phyloP scores from a whole-genome alignment of 2,797 vertebrate genomes.

The Pogoniulus pusillus region DNA sequence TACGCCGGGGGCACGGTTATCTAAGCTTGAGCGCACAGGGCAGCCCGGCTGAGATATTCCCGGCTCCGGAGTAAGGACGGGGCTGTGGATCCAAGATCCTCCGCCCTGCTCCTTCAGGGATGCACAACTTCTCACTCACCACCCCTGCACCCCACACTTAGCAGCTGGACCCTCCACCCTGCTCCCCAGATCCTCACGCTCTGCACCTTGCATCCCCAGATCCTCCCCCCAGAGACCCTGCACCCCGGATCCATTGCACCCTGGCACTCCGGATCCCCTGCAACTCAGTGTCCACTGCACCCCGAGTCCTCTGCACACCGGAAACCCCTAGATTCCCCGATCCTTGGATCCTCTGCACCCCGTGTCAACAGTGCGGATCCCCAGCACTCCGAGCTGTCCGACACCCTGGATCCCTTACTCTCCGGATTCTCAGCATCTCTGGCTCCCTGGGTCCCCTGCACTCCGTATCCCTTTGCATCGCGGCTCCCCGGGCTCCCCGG shows the following conservation, averaged over 20 bases:
- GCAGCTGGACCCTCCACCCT: not conserved
- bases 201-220: too few relatives aligned
- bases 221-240: too few relatives aligned
- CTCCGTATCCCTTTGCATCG: not conserved
- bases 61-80: not conserved
- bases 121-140: not conserved
- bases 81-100: not conserved
- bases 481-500: not conserved
- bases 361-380: not conserved
- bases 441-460: not conserved
- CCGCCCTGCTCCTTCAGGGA: not conserved
- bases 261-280: too few relatives aligned
- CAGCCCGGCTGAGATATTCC: not conserved
- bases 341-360: not conserved
- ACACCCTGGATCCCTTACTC: not conserved
- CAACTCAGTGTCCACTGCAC: not conserved
- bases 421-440: not conserved
- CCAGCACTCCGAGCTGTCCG: accelerated
- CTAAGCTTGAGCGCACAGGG: not conserved
- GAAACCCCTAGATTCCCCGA: not conserved
- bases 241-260: not conserved
- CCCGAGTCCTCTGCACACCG: not conserved
- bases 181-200: too few relatives aligned
- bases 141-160: not conserved
- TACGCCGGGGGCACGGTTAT: constrained; percentile 14